Base-by-base conservation (phyloP, 2,888 invertebrate genomes). In the Ophion ellenae region DNA sequence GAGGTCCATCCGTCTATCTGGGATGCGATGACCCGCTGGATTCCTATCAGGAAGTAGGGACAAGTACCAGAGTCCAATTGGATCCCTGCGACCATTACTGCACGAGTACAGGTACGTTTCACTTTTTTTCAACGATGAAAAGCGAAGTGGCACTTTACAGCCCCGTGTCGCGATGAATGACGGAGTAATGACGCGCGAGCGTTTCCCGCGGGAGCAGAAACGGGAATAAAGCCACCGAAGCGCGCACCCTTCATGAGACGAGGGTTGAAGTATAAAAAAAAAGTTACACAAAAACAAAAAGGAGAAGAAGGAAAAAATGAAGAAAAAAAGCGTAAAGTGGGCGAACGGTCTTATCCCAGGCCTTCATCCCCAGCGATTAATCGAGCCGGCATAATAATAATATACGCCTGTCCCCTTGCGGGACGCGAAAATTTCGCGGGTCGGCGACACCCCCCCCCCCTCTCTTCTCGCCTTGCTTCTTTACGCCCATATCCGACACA, bases 321-420 rank as follows among this genome's bases (percentile, higher is more conserved):
- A 32, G 40, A 40, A 7, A 40, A 36, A 9, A 40, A 40, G 40
- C 40, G 40, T 40, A 7, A 40, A 40, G 40, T 9, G 40, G 40
- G 40, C 5, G 40, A 40, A 40, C 40, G 40, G 7, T 40, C 40
- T 1, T 5, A 40, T 9, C 40, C 40, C 40, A 40, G 40, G 9
- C 6, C 36, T 36, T 36, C 36, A 36, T 74, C 75, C 69, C 64
- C 40, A 80, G 67, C 71, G 80, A 81, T 82, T 85, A 81, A 67
- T 85, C 74, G 67, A 66, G 73, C 24, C 36, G 71, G 40, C 36
- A 63, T 67, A n/a, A 40, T 64, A 17, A n/a, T n/a, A n/a, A 32
- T 69, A 24, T 20, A 24, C 2, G 6, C 45, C 2, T 28, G 63
- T 28, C 28, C 14, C 47, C 53, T 63, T 32, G 20, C 32, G 5